Percentiles rank a stretch among this genome's conserved stretches.
These are phyloP conservation scores for Oriolus oriolus DNA, from an alignment of 2,113 vertebrate genomes.

Conservation along the genomic window DNA sequence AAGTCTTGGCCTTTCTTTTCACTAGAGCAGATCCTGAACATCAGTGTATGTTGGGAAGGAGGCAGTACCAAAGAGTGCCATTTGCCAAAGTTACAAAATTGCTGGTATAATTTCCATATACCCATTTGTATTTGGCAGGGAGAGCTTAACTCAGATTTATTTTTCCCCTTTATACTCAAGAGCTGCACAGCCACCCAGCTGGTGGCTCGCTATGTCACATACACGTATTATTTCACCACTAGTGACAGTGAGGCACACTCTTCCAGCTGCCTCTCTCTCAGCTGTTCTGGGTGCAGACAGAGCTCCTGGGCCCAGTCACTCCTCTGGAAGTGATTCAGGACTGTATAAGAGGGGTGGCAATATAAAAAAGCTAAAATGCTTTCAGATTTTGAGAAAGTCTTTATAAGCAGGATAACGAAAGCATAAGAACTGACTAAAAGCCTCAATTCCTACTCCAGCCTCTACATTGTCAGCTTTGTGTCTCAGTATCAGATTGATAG, in stretches of 20 bases:
- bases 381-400: not conserved
- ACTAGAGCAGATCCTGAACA: not conserved
- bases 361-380: not conserved
- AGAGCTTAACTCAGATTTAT: not conserved
- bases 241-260: rapidly evolving
- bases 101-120: not conserved
- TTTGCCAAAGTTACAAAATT: not conserved
- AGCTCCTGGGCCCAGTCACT: not conserved
- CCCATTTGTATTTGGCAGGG: not conserved
- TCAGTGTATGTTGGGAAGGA: not conserved
- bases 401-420: not conserved
- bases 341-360: not conserved
- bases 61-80: not conserved
- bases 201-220: rapidly evolving
- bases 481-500: not conserved
- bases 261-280: not conserved
- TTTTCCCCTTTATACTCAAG: not conserved
- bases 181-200: not conserved
- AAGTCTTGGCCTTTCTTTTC: not conserved
- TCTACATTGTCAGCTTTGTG: not conserved
- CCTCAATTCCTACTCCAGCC: not conserved
- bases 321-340: not conserved
- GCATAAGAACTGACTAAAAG: not conserved
- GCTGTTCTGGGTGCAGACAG: not conserved
- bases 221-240: not conserved